Evolutionary conservation across 2,888 invertebrate genomes (phyloP), one percentile per base, ranked within the genome.

Genomic region (Salpingus planirostris): DNA sequence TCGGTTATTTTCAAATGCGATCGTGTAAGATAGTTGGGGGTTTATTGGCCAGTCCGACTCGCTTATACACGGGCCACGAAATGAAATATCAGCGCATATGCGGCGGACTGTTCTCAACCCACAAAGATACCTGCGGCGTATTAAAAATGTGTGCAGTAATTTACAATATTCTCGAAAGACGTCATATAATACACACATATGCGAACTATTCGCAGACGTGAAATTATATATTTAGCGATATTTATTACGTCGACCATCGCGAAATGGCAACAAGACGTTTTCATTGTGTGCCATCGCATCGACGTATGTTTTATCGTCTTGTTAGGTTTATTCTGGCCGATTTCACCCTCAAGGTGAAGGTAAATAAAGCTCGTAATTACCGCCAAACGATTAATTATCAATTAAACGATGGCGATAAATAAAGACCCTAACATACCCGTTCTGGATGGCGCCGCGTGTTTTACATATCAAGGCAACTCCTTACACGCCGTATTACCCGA

Each of bases 301-400:
- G n/a, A n/a, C n/a, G n/a, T 11, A 38, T 33, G 33, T 38, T 33
- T 33, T 38, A 38, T 24, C 13, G 30, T 13, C 10, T 36, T 29
- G 30, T 39, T 36, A 40, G 32, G 36, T 36, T 27, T 29, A 31
- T 29, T n/a, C n/a, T n/a, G n/a, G n/a, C n/a, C n/a, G n/a, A n/a
- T n/a, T n/a, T n/a, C n/a, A n/a, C n/a, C n/a, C n/a, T n/a, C n/a
- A n/a, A n/a, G n/a, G n/a, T n/a, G 36, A 45, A 47, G 47, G 47
- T 46, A 45, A 50, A 52, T 50, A 50, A 49, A 43, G 46, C 40
- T 52, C 47, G 53, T 52, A 59, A 57, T 57, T 59, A 56, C 49
- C 46, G 38, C 45, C 47, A 49, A 57, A 54, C 55, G 51, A 59
- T 57, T 59, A 59, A 59, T 57, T 59, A 57, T 54, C 50, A 57